Evolutionary conservation across 2,888 invertebrate genomes (phyloP), one percentile per base, ranked within the genome.

Genomic region (Drosophila pseudotalamancana): DNA sequence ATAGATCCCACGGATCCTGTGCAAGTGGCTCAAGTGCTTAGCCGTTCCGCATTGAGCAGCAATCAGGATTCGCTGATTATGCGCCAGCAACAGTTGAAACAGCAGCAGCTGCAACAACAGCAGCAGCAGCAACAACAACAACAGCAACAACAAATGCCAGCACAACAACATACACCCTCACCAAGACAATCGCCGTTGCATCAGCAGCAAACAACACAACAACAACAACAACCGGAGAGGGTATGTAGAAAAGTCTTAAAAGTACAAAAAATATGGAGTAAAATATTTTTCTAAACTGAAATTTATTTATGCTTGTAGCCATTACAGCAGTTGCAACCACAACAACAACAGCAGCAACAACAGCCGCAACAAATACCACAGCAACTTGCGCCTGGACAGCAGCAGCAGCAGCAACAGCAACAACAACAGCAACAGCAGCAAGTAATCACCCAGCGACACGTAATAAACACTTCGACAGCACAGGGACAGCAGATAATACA

Each of bases 401-500:
- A 46, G 4, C 77, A 51, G 11, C 63, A 68, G 11, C 77, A 46
- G 4, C 77, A 51, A 11, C 63, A 68, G 6, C 70, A 59, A 16
- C 72, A 45, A 11, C 67, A 55, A 2, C 67, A 66, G 3, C 72
- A 68, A 9, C 79, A 83, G 27, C 81, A 89, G 57, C 90, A 90
- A 67, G 88, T 90, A 2, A 90, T 91, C 11, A 86, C 90, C 3
- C 91, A 91, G 48, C 80, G 90, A 1, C 91, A 91, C 51, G 89
- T 91, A 0, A 91, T 91, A 14, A 91, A 91, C 45, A 91, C 91
- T 2, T 89, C 91, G 2, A 90, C 91, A 0, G 87, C 89, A 3
- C 91, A 91, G 40, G 91, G 91, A 0, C 91, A 91, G 32, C 91
- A 91, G 73, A 89, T 91, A n/a, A 91, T 91, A 31, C 91, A 91